phyloP scores from a whole-genome alignment of 2,113 vertebrate genomes.

The Trematocara nigrifrons region DNA sequence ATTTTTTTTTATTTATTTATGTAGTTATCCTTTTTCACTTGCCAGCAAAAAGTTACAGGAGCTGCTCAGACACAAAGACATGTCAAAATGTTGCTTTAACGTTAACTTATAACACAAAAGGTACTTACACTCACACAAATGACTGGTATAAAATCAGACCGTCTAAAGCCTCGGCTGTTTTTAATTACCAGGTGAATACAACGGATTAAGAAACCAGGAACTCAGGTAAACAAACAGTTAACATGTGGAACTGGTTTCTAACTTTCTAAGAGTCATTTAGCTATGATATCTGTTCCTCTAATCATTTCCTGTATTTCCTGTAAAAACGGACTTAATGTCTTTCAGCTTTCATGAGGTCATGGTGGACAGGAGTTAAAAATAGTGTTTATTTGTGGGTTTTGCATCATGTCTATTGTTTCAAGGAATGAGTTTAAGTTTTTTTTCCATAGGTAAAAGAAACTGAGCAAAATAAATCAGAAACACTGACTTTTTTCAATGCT shows the following conservation, averaged over 20 bases:
- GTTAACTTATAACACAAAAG: not conserved
- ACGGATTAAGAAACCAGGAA: not conserved
- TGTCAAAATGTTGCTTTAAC: not conserved
- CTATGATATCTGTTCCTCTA: not conserved
- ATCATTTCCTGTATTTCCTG: not conserved
- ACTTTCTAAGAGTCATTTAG: not conserved
- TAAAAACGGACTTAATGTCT: not conserved
- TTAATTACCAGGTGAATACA: not conserved
- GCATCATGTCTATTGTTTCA: not conserved
- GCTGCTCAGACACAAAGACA: not conserved
- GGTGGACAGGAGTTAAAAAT: not conserved
- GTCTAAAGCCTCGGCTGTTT: not conserved
- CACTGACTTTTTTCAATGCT: not conserved
- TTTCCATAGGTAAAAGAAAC: not conserved
- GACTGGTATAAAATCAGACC: not conserved
- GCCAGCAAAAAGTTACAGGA: not conserved
- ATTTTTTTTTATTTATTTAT: not conserved
- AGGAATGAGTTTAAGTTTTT: rapidly evolving
- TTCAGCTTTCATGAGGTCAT: not conserved
- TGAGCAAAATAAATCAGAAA: not conserved
- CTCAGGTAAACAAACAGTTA: not conserved
- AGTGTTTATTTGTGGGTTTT: not conserved
- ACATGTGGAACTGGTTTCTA: not conserved
- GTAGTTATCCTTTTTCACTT: not conserved
- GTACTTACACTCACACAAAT: not conserved